These are phyloP conservation scores for Thaleichthys pacificus DNA, from an alignment of 2,797 vertebrate genomes.

Conservation along the genomic window DNA sequence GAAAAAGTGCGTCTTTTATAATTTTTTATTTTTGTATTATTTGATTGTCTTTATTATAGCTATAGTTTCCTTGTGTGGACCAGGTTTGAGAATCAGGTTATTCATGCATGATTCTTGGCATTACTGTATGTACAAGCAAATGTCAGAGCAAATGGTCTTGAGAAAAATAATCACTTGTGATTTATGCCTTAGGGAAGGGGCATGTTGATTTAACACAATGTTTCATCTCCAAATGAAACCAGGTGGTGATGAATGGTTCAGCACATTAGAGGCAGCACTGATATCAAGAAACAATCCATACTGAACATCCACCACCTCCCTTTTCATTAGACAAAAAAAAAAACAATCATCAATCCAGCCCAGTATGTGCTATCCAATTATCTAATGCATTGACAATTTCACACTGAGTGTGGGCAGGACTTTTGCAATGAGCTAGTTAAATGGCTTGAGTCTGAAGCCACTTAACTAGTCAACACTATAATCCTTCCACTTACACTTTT, in stretches of 20 bases:
- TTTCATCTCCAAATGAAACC: slow-evolving; percentile 44
- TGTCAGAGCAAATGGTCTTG: neutral
- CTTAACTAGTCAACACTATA: slow-evolving; percentile 59
- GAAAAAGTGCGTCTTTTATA: no score
- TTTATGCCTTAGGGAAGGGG: neutral
- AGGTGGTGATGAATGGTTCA: slow-evolving; percentile 53
- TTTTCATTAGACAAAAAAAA: slow-evolving; percentile 58
- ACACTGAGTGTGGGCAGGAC: slow-evolving; percentile 41
- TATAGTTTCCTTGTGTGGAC: neutral
- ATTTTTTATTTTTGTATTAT: no score
- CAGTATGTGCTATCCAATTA: slow-evolving; percentile 63
- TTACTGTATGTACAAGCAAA: neutral
- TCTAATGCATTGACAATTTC: slow-evolving; percentile 49
- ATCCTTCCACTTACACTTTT: slow-evolving; percentile 55
- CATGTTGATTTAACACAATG: slow-evolving; percentile 9
- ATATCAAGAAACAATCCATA: slow-evolving; percentile 56
- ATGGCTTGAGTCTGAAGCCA: slow-evolving; percentile 41
- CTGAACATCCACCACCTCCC: slow-evolving; percentile 56
- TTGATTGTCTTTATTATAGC: no score
- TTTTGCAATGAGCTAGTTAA: slow-evolving; percentile 39
- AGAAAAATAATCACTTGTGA: neutral
- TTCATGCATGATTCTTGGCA: neutral
- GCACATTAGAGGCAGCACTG: slow-evolving; percentile 50
- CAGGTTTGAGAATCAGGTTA: neutral
- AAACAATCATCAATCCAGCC: slow-evolving; percentile 68